Evolutionary conservation across 2,797 vertebrate genomes (phyloP).

Genomic region (Semaprochilodus insignis): DNA sequence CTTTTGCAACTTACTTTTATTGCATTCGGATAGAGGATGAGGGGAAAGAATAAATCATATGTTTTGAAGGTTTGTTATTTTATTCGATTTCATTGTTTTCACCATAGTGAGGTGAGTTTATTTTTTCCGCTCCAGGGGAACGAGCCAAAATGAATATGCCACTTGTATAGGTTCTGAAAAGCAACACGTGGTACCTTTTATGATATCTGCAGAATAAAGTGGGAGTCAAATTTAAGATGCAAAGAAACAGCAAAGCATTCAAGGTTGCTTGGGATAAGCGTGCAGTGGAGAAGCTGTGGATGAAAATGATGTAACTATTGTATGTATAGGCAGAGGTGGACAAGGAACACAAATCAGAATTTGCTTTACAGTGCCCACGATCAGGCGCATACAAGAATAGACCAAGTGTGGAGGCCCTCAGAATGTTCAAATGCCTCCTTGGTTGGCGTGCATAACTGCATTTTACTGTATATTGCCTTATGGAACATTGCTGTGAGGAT

Average conservation of each 20-base stretch:
- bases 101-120: not conserved
- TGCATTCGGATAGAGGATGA: not conserved
- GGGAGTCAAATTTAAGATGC: not conserved
- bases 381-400: too few species aligned
- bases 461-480: too few species aligned
- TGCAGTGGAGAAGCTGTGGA: not conserved
- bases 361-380: too few species aligned
- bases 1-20: slow-evolving; percentile 14
- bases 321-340: too few species aligned
- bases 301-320: too few species aligned
- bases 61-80: slow-evolving; percentile 10
- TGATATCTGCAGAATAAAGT: not conserved
- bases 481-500: too few species aligned
- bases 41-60: slow-evolving; percentile 5
- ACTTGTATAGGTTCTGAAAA: not conserved
- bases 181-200: not conserved
- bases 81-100: not conserved
- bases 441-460: too few species aligned
- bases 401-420: too few species aligned
- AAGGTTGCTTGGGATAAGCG: not conserved
- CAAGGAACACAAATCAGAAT: too few species aligned
- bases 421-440: too few species aligned
- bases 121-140: not conserved
- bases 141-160: not conserved
- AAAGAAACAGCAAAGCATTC: not conserved